Evolutionary conservation across 2,113 vertebrate species (phyloP).

Genomic region (Neomonachus schauinslandi): DNA sequence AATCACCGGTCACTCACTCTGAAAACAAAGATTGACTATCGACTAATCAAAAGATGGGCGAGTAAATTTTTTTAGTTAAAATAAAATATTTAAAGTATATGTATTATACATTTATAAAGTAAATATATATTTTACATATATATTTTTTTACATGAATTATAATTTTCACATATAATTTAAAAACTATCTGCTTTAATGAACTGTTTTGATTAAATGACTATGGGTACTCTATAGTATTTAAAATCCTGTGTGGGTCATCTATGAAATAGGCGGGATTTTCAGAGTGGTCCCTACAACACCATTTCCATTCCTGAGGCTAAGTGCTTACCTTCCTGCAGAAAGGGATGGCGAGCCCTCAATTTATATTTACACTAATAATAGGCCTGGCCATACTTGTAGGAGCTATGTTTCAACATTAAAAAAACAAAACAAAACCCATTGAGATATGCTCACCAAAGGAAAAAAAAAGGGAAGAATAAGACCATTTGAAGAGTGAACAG

Average conservation of each 20-base stretch:
- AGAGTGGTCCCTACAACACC: rapidly evolving
- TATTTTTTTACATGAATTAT: neutral
- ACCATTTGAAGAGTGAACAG: neutral
- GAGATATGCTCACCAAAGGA: neutral
- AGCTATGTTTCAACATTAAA: neutral
- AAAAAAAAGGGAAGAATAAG: neutral
- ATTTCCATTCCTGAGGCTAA: neutral
- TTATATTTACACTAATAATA: neutral
- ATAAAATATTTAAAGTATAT: neutral
- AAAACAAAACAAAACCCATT: neutral
- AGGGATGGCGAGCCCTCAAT: neutral
- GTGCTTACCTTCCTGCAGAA: neutral
- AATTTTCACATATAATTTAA: neutral
- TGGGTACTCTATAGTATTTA: neutral
- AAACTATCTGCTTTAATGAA: neutral
- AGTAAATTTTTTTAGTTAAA: constrained; percentile 14
- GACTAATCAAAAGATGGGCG: neutral
- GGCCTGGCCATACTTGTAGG: neutral
- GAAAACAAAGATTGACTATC: neutral
- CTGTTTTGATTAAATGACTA: neutral
- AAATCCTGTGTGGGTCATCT: neutral
- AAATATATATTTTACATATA: neutral
- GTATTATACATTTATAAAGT: neutral
- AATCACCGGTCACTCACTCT: neutral
- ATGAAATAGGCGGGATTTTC: neutral